Evolutionary conservation across 2,113 vertebrate genomes (phyloP), one percentile per base, ranked within the genome.

Genomic region (Microcebus griseorufus): DNA sequence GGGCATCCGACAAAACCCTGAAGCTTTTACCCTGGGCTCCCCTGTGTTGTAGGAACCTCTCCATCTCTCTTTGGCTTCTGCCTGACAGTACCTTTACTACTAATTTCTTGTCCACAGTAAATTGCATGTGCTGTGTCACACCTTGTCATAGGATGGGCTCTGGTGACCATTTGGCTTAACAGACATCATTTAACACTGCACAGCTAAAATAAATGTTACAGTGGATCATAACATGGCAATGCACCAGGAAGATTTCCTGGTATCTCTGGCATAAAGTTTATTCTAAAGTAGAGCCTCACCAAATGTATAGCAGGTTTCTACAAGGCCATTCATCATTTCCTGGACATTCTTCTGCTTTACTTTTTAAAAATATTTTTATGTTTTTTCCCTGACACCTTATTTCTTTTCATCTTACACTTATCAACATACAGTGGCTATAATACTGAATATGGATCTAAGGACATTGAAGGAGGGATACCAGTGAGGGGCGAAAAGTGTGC

Each of bases 231-330:
- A 73, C 64, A 62, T 91, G 62, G 73, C 67, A 32, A 53, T 13
- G 34, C 5, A 22, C 81, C 69, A 73, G n/a, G 45, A 79, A 86
- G 37, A 92, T 65, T 88, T 67, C 73, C 45, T 80, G 8, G 17
- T 53, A 73, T 64, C 67, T 94, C 78, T 75, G 58, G n/a, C 51
- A 81, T 83, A 58, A 84, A 95, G 60, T 92, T 94, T 75, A 94
- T 94, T 93, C 29, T n/a, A 75, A 64, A 87, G n/a, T 53, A 92
- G 73, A 87, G 18, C 23, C 60, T 95, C 84, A 53, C 65, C 70
- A 90, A 84, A 96, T 84, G 20, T 80, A 78, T 55, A 94, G 65
- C 42, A 20, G 20, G 1, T 86, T 97, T 79, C 62, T 60, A 83
- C 93, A 82, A 78, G 42, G 55, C 64, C 20, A 42, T n/a, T 90